phyloP scores from a whole-genome alignment of 2,797 vertebrate genomes.

The Enteromius thamalakanensis region DNA sequence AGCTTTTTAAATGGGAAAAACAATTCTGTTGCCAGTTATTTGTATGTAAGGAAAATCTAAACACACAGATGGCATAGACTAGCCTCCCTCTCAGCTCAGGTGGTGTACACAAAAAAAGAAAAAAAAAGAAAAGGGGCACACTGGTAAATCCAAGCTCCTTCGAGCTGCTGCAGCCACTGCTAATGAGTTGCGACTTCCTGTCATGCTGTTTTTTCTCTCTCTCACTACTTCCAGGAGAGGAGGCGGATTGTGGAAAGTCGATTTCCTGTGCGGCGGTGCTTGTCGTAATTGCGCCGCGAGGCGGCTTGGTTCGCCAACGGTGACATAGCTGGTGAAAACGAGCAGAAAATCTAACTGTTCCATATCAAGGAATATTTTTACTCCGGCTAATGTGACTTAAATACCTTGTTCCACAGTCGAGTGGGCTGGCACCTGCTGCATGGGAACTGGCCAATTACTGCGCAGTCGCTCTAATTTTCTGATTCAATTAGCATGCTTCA shows the following conservation, averaged over 20 bases:
- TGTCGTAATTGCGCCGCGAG: constrained; percentile 58
- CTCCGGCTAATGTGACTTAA: constrained; percentile 98
- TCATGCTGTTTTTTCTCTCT: constrained; percentile 38
- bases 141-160: constrained; percentile 39
- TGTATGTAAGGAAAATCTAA: neutral
- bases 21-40: neutral
- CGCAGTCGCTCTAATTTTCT: constrained; percentile 99
- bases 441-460: constrained; percentile 98
- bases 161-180: constrained; percentile 36
- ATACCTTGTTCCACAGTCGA: constrained; percentile 99
- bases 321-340: constrained; percentile 89
- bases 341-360: constrained; percentile 98
- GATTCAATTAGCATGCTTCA: constrained; percentile 99
- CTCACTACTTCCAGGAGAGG: constrained; percentile 52
- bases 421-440: constrained; percentile 99
- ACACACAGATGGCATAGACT: constrained; percentile 24
- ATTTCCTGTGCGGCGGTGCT: constrained; percentile 60
- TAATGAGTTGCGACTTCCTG: constrained; percentile 63
- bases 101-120: constrained; percentile 28
- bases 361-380: constrained; percentile 99
- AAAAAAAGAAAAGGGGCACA: neutral
- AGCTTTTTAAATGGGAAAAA: neutral
- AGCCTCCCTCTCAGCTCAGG: constrained; percentile 46
- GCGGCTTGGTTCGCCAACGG: constrained; percentile 70
- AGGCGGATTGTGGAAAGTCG: constrained; percentile 57